These are phyloP conservation scores for Egretta garzetta DNA, from an alignment of 2,113 vertebrate genomes.

Conservation along the genomic window DNA sequence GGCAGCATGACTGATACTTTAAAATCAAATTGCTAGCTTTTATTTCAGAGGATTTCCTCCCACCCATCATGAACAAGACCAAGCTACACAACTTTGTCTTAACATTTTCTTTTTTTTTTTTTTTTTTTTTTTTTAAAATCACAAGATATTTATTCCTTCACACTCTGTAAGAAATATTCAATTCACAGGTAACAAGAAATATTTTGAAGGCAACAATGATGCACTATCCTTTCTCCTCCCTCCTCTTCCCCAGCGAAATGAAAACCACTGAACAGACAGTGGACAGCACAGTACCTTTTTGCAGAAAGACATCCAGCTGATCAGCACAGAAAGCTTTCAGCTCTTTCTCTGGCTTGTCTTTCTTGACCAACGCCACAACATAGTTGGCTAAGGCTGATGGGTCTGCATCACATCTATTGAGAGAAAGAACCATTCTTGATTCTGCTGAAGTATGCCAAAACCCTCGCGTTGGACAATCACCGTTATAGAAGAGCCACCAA, in stretches of 20 bases:
- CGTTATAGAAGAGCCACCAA: background rate
- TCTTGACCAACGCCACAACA: constrained; percentile 98
- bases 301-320: constrained; percentile 97
- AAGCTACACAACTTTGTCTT: background rate
- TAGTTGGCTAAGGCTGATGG: constrained; percentile 97
- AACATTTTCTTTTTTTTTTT: background rate
- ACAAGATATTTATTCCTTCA: background rate
- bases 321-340: constrained; percentile 95
- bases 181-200: rapidly evolving
- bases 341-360: constrained; percentile 97
- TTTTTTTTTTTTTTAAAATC: background rate
- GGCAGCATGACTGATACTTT: background rate
- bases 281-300: constrained; percentile 86
- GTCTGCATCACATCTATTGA: constrained; percentile 94
- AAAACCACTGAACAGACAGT: rapidly evolving
- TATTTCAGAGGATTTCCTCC: background rate
- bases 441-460: background rate
- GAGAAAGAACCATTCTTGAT: background rate
- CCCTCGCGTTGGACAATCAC: background rate
- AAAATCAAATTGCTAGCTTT: background rate
- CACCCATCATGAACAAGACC: background rate
- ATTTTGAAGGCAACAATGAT: background rate
- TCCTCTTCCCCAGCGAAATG: background rate
- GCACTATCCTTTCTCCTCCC: background rate
- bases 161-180: background rate